A percentile compares a stretch with the other conserved stretches of the same genome.
Conservation (phyloP, 2,113 vertebrate species). For the Crotophaga sulcirostris region DNA sequence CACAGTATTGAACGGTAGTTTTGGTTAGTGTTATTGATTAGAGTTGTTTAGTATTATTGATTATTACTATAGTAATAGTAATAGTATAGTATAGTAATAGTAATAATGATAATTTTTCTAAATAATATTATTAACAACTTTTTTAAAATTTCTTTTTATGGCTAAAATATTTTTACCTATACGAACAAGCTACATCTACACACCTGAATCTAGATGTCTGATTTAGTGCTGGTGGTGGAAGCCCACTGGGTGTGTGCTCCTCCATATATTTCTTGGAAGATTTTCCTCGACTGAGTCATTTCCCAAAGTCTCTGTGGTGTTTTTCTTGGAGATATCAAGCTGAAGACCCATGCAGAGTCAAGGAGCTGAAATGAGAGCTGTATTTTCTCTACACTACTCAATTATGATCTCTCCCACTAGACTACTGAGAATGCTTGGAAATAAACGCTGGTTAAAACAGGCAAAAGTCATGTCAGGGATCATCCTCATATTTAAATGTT, state of each 20-base stretch:
- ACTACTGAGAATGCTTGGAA: neutral
- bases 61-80: neutral
- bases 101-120: neutral
- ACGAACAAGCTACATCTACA: neutral
- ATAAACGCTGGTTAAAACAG: neutral
- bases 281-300: neutral
- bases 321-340: neutral
- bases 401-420: neutral
- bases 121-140: neutral
- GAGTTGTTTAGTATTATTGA: neutral
- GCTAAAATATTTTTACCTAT: neutral
- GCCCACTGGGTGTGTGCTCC: neutral
- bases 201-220: neutral
- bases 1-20: neutral
- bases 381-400: neutral
- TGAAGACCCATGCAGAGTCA: neutral
- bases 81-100: too few relatives aligned
- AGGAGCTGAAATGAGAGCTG: neutral
- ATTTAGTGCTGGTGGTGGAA: neutral
- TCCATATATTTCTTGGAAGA: rapidly evolving
- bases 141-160: neutral
- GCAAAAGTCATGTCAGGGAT: neutral
- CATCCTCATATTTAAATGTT: neutral
- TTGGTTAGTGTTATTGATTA: neutral
- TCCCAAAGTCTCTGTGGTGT: too few relatives aligned